Base-by-base conservation (phyloP, 2,888 invertebrate species). In the Xestoiulus laeticollis region DNA sequence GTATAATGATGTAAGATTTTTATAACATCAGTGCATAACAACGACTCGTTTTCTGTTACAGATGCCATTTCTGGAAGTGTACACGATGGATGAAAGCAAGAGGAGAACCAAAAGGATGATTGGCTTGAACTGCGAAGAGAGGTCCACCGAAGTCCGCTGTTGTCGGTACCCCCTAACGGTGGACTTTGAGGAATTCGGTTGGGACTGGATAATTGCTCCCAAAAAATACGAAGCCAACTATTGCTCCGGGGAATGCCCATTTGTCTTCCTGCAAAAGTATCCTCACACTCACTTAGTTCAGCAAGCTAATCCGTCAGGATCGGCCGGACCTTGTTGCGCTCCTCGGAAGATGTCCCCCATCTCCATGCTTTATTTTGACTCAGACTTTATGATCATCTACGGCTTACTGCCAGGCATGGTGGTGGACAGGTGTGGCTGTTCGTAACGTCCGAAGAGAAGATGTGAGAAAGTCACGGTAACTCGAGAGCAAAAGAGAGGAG, bases 121-220 rank as follows among this genome's bases (percentile, higher is more conserved):
- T 87, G 96, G 96, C 33, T 94, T 97, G 91, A 96, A 96, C 91
- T 98, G 98, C 93, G 95, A 96, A 88, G 97, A 96, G 90, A 94
- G 94, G 90, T 95, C 95, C 14, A 94, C 95, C 90, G 97, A 98
- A 91, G 94, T 95, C 43, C 94, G 97, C 85, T 99, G 99, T 93
- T 99, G 99, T 91, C 95, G 98, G 5, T 98, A 98, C 92, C 98
- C 98, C 0, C 94, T 99, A 83, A 95, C 95, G 19, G 97, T 99
- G 22, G 97, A 98, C 93, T 99, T 99, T 92, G 96, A 96, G 90
- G 95, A 96, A 91, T 98, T 99, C 91, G 98, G 98, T 38, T 99
- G 98, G 98, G 97, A 98, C 91, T 99, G 98, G 95, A 96, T 99
- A 91, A 97, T 99, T 88, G 98, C 98, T 0, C 99, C 99, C 0